Conservation (phyloP, 2,888 invertebrate genomes). For the Brenthis daphne region DNA sequence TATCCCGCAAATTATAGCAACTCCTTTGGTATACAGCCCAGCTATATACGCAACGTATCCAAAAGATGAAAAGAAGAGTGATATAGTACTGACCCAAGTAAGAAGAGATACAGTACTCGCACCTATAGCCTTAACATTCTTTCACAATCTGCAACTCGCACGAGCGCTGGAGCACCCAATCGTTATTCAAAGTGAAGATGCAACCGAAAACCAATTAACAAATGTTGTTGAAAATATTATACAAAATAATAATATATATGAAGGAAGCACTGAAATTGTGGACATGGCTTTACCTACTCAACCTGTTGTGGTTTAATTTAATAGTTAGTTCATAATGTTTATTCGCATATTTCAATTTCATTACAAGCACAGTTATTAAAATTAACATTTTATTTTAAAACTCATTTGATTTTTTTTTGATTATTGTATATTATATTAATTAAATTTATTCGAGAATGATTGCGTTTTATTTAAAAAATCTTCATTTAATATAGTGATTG, state of each 20-base stretch:
- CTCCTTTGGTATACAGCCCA: slow-evolving; percentile 61
- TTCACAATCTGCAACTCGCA: slow-evolving; percentile 64
- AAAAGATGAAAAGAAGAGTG: slow-evolving; percentile 44
- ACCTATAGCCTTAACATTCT: slow-evolving; percentile 64
- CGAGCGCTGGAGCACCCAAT: slow-evolving; percentile 66
- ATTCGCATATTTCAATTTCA: too few species aligned
- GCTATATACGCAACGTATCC: slow-evolving; percentile 48
- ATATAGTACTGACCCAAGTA: slow-evolving; percentile 52
- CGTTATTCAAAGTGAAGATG: slow-evolving; percentile 53
- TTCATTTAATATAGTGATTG: too few species aligned
- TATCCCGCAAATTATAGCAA: slow-evolving; percentile 52
- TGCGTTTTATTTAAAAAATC: slow-evolving; percentile 1
- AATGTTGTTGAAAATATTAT: not conserved
- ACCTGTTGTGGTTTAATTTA: not conserved
- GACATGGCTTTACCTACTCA: not conserved
- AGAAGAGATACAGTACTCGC: slow-evolving; percentile 54
- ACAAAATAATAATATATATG: not conserved
- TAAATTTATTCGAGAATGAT: not conserved
- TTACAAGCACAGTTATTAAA: too few species aligned
- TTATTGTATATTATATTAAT: not conserved
- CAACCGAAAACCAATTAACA: slow-evolving; percentile 14
- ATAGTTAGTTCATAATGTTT: not conserved
- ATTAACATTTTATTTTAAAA: too few species aligned
- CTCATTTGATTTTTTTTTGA: too few species aligned
- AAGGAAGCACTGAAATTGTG: not conserved